Evolutionary conservation across 2,113 vertebrate species (phyloP).

Genomic region (Cyrtonyx montezumae): DNA sequence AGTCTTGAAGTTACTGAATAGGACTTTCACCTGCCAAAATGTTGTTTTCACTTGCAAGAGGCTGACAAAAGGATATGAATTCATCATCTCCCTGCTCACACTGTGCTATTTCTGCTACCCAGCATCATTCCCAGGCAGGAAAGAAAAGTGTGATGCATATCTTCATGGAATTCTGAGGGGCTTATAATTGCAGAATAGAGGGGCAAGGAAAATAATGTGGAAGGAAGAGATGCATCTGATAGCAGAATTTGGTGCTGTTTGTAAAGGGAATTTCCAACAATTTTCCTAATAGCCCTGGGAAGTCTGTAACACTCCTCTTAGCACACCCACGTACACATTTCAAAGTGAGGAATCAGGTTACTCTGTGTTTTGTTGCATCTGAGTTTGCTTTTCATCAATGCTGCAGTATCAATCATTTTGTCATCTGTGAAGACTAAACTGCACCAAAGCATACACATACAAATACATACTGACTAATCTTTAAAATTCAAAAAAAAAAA

Average conservation of each 20-base stretch:
- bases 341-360: not conserved
- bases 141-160: not conserved
- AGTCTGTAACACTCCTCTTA: not conserved
- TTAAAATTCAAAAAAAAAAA: not conserved
- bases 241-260: not conserved
- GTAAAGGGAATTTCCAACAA: not conserved
- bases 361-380: not conserved
- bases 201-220: not conserved
- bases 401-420: not conserved
- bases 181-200: not conserved
- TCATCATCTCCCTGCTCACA: not conserved
- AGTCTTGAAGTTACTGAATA: not conserved
- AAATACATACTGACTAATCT: not conserved
- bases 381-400: not conserved
- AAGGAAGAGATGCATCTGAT: not conserved
- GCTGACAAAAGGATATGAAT: not conserved
- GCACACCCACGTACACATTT: not conserved
- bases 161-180: not conserved
- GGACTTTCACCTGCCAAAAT: not conserved
- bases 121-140: not conserved
- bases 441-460: not conserved
- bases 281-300: not conserved
- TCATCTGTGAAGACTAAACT: rapidly evolving
- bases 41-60: not conserved
- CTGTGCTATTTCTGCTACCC: not conserved